A percentile compares a stretch with the other conserved stretches of the same genome.
Evolutionary conservation across 2,888 invertebrate species (phyloP).

Genomic region (Synanthedon vespiformis): DNA sequence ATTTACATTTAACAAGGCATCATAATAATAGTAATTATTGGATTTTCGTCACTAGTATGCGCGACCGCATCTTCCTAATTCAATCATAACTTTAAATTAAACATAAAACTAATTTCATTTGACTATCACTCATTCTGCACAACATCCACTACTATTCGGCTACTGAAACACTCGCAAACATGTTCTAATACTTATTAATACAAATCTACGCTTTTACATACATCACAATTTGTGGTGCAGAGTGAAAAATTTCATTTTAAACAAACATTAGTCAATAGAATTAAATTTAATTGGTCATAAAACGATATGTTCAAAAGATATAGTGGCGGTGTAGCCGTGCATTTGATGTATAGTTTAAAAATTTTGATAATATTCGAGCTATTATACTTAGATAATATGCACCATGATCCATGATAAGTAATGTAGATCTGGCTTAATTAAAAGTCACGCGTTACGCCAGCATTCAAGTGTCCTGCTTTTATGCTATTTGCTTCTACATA

Average conservation of each 20-base stretch:
- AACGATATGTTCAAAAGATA: constrained; percentile 56
- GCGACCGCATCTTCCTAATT: constrained; percentile 69
- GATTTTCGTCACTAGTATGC: constrained; percentile 70
- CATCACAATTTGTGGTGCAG: constrained; percentile 60
- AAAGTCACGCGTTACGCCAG: constrained; percentile 34
- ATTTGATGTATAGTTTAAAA: constrained; percentile 26
- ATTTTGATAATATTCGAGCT: constrained; percentile 60
- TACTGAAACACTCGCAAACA: constrained; percentile 54
- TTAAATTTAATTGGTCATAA: constrained; percentile 63
- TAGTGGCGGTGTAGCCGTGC: constrained; percentile 36
- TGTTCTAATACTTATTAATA: constrained; percentile 70
- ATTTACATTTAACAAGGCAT: constrained; percentile 64
- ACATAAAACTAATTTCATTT: constrained; percentile 65
- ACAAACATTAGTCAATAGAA: constrained; percentile 54
- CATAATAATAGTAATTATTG: constrained; percentile 63
- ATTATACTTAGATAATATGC: constrained; percentile 34
- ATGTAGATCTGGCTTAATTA: constrained; percentile 31
- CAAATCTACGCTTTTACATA: constrained; percentile 53
- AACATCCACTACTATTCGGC: constrained; percentile 40
- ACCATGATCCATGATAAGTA: constrained; percentile 45
- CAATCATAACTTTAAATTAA: constrained; percentile 63
- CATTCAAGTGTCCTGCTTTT: constrained; percentile 57
- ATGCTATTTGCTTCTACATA: constrained; percentile 29
- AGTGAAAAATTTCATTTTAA: constrained; percentile 44
- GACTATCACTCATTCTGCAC: constrained; percentile 63